Conservation (phyloP, 2,888 invertebrate species). For the Oconnorella tubifera region DNA sequence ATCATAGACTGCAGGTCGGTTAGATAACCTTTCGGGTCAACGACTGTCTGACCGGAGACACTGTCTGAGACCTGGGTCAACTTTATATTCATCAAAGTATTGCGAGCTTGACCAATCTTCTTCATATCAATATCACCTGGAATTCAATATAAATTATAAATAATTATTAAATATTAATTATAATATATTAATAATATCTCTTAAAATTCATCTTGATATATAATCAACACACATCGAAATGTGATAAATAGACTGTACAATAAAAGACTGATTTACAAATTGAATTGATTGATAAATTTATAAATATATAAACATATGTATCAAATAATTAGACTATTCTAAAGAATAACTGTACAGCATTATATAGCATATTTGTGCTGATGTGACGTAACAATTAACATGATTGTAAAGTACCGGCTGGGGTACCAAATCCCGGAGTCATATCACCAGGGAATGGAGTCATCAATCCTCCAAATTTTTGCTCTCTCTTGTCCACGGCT, state of each 20-base stretch:
- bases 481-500: slow-evolving; percentile 47
- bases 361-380: too few species aligned
- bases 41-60: slow-evolving; percentile 97
- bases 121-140: slow-evolving; percentile 81
- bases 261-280: too few species aligned
- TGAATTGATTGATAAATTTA: too few species aligned
- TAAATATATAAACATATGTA: too few species aligned
- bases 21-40: slow-evolving; percentile 99
- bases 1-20: slow-evolving; percentile 99
- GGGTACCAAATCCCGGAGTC: slow-evolving; percentile 58
- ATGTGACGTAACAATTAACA: too few species aligned
- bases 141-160: too few species aligned
- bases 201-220: too few species aligned
- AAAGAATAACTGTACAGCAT: too few species aligned
- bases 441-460: slow-evolving; percentile 51
- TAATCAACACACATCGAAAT: too few species aligned
- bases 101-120: slow-evolving; percentile 91
- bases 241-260: too few species aligned
- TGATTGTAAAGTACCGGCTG: slow-evolving; percentile 36
- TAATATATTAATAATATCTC: too few species aligned
- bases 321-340: too few species aligned
- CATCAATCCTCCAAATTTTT: slow-evolving; percentile 65
- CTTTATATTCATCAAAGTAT: slow-evolving; percentile 98
- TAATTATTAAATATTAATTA: background rate
- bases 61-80: slow-evolving; percentile 96